These are phyloP conservation scores for Mormyrus iriodes DNA, from an alignment of 2,113 vertebrate genomes.

Conservation along the genomic window DNA sequence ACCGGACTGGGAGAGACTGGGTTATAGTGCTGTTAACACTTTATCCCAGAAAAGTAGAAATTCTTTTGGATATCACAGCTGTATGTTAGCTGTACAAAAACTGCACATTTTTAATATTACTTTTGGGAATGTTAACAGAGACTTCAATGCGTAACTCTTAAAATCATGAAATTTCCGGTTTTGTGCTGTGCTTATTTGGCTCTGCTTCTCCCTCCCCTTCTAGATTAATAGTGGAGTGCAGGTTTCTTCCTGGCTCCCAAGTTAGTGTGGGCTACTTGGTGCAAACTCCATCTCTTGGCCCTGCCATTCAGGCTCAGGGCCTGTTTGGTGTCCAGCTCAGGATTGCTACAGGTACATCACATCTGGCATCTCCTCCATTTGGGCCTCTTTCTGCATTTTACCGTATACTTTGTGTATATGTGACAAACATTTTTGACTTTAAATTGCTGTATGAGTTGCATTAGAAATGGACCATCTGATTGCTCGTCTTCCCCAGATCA, in stretches of 20 bases:
- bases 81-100: background rate
- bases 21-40: background rate
- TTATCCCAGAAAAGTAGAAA: too few relatives aligned
- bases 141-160: background rate
- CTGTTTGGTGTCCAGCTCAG: conserved; percentile 65
- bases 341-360: conserved; percentile 56
- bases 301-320: conserved; percentile 51
- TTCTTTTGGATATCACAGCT: background rate
- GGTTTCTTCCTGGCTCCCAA: conserved; percentile 45
- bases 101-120: background rate
- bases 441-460: background rate
- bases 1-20: background rate
- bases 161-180: background rate
- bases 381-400: background rate
- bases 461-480: background rate
- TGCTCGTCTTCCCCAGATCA: conserved; percentile 38
- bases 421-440: background rate
- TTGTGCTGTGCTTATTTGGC: background rate
- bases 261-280: conserved; percentile 58
- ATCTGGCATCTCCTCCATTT: too few relatives aligned
- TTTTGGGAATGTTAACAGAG: background rate
- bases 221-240: conserved; percentile 64
- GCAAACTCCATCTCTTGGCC: conserved; percentile 55
- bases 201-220: background rate
- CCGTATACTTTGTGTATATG: background rate